These are phyloP conservation scores for Otus sunia DNA, from an alignment of 2,113 vertebrate species.

Conservation along the genomic window DNA sequence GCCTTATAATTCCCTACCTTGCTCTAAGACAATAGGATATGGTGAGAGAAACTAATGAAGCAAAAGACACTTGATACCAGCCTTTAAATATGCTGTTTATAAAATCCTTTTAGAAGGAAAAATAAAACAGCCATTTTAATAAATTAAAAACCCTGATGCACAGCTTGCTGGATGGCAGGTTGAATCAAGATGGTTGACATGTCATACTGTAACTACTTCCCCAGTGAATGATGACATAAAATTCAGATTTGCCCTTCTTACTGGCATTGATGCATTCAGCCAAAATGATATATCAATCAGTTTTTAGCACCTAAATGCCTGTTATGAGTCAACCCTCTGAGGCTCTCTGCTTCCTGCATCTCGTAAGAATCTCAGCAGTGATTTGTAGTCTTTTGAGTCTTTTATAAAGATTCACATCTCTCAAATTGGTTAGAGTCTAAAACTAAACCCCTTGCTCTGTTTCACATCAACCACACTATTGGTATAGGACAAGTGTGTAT, in stretches of 20 bases:
- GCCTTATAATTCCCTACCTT: conserved; percentile 36
- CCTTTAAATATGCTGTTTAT: conserved; percentile 46
- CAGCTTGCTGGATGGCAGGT: not conserved
- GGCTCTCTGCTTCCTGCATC: not conserved
- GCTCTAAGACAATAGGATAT: conserved; percentile 20
- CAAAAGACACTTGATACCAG: not conserved
- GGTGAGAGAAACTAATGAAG: conserved; percentile 50
- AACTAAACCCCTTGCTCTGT: not conserved
- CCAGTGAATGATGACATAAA: conserved; percentile 43
- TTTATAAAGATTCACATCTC: not conserved
- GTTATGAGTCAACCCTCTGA: conserved; percentile 6
- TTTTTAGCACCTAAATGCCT: conserved; percentile 22
- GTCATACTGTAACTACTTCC: conserved; percentile 17
- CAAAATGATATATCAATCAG: conserved; percentile 34
- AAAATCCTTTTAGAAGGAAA: conserved; percentile 32
- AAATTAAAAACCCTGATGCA: conserved; percentile 8
- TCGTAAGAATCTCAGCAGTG: not conserved
- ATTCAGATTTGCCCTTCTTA: conserved; percentile 47
- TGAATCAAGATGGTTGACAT: not conserved
- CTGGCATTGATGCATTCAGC: conserved; percentile 25
- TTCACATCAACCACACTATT: not conserved
- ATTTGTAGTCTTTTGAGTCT: conserved; percentile 20
- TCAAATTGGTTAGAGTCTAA: not conserved
- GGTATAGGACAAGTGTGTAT: not conserved
- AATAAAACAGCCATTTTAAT: conserved; percentile 52